Evolutionary conservation across 2,888 invertebrate genomes (phyloP), one percentile per base, ranked within the genome.

Genomic region (Diloba caeruleocephala): DNA sequence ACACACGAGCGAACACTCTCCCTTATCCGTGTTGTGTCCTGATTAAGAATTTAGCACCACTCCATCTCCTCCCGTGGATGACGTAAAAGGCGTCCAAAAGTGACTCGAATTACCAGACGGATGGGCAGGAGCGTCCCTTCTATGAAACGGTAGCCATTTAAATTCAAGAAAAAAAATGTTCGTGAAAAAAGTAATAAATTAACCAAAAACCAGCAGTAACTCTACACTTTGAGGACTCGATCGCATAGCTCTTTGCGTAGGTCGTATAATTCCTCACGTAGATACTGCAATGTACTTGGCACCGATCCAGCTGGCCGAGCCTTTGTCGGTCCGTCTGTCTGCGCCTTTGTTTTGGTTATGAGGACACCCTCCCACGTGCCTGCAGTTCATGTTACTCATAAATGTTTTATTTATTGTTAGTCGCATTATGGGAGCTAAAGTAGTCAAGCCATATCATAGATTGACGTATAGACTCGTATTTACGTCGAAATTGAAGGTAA

Each of bases 291-390:
- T 59, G 72, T 57, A 66, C 76, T 84, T 88, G 88, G 88, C 88
- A 78, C 65, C 67, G 56, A 66, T 86, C 87, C 88, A 88, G 73
- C 65, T 70, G 76, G 66, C 72, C 53, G 64, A 66, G 76, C 78
- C 88, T 87, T 88, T 88, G 85, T 86, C 84, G 84, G 82, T 78
- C 68, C 64, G 82, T 79, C 71, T 75, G 83, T 83, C 81, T 86
- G 85, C 74, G 74, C 72, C 84, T 88, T 89, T 88, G 88, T 90
- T 84, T 87, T 74, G 54, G 55, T 51, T 66, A 74, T 72, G 75
- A 76, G 63, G 61, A 57, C 70, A 54, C 50, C 65, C 62, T 51
- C 71, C 58, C 62, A 71, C 70, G 61, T 63, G 36, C 44, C 34
- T 15, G 29, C 44, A 48, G 19, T 46, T 39, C 50, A 49, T 44